A percentile compares a stretch with the other conserved stretches of the same genome.
Conservation (phyloP, 2,113 vertebrate genomes). For the Neopipo cinnamomea region DNA sequence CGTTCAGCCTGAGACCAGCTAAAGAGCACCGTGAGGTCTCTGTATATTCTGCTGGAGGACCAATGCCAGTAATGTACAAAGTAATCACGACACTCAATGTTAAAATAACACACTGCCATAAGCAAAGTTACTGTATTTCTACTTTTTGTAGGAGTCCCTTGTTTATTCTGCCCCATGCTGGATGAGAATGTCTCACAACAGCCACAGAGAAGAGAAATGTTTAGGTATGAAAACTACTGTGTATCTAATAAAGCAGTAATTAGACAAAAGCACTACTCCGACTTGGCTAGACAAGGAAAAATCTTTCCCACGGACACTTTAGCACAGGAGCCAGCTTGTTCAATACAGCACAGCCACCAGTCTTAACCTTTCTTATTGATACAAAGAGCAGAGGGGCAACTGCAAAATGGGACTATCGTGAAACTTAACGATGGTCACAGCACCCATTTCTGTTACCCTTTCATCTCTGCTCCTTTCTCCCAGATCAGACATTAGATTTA, state of each 20-base stretch:
- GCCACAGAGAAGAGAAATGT: background rate
- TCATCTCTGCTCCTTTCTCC: background rate
- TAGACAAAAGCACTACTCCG: constrained; percentile 16
- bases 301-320: background rate
- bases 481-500: background rate
- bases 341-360: background rate
- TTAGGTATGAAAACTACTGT: background rate
- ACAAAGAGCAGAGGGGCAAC: background rate
- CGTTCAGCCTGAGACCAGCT: background rate
- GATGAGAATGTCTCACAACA: background rate
- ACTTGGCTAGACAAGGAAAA: background rate
- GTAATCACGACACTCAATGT: background rate
- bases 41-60: background rate
- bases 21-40: background rate
- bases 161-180: accelerated
- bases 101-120: background rate
- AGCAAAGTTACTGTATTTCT: background rate
- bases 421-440: background rate
- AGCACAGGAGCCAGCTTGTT: background rate
- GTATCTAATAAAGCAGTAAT: background rate
- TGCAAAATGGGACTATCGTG: background rate
- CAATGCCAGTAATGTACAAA: background rate
- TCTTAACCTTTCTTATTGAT: background rate
- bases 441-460: background rate
- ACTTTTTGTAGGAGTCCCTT: background rate